Conservation (phyloP, 2,113 vertebrate species). For the Macaca mulatta region DNA sequence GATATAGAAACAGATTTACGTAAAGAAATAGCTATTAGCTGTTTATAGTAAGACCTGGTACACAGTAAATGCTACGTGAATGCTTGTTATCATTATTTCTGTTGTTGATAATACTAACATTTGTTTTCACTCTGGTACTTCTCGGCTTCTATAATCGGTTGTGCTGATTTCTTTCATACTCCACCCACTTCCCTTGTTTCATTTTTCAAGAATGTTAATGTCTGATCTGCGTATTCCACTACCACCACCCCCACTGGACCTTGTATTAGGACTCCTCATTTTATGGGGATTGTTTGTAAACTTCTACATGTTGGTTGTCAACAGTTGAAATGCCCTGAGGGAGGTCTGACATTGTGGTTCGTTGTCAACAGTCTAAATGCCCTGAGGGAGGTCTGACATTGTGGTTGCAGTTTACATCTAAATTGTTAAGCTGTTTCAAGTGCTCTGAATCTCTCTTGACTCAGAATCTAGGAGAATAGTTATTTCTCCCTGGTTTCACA, state of each 20-base stretch:
- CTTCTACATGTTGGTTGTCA: conserved; percentile 40
- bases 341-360: conserved; percentile 38
- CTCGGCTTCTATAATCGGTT: background rate
- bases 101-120: background rate
- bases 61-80: background rate
- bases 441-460: background rate
- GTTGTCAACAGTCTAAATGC: conserved; percentile 50
- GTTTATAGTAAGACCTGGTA: background rate
- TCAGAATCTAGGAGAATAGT: background rate
- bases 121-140: background rate
- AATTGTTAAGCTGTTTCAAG: conserved; percentile 61
- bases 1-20: background rate
- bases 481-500: background rate
- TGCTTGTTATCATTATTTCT: background rate
- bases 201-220: conserved; percentile 46
- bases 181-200: background rate
- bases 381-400: conserved; percentile 50
- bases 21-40: background rate
- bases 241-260: background rate
- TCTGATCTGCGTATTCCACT: background rate
- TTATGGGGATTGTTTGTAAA: conserved; percentile 67
- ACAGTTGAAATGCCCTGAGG: conserved; percentile 39
- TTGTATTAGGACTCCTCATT: background rate
- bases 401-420: background rate
- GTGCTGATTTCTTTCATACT: conserved; percentile 1